Conservation (phyloP, 2,888 invertebrate species). For the Drosophila mercatorum region DNA sequence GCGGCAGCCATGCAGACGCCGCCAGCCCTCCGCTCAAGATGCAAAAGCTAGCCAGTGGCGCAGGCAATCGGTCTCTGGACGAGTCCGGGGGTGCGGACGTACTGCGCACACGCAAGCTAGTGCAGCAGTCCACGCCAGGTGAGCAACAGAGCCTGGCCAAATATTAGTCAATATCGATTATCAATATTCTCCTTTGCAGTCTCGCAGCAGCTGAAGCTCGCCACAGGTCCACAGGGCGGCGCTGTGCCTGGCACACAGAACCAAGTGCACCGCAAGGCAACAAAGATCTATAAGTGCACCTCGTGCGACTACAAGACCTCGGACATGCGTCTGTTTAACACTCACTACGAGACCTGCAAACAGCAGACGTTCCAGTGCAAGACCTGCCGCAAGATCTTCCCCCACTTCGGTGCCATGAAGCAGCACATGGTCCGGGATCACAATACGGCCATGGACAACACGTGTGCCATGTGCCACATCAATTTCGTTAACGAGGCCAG, state of each 20-base stretch:
- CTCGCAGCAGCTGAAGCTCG: slow-evolving; percentile 68
- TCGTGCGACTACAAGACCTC: slow-evolving; percentile 85
- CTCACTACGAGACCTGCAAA: slow-evolving; percentile 84
- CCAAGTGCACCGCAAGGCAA: slow-evolving; percentile 80
- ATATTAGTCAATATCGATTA: background rate
- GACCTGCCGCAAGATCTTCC: slow-evolving; percentile 84
- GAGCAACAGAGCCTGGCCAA: slow-evolving; percentile 7
- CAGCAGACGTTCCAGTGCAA: slow-evolving; percentile 85
- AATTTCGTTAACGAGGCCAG: slow-evolving; percentile 83
- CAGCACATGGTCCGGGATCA: slow-evolving; percentile 84
- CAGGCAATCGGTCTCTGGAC: slow-evolving; percentile 68
- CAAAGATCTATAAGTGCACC: slow-evolving; percentile 85
- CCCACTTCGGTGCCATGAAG: slow-evolving; percentile 83
- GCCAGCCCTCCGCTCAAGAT: slow-evolving; percentile 83
- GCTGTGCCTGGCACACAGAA: slow-evolving; percentile 68
- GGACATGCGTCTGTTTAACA: slow-evolving; percentile 84
- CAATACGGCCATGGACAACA: slow-evolving; percentile 82
- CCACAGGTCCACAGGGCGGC: slow-evolving; percentile 54
- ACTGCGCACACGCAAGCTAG: slow-evolving; percentile 69
- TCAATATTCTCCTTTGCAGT: slow-evolving; percentile 1
- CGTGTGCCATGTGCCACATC: slow-evolving; percentile 83
- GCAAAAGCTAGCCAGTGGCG: slow-evolving; percentile 82
- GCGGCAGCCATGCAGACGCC: slow-evolving; percentile 47
- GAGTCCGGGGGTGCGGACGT: slow-evolving; percentile 59
- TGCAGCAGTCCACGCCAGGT: slow-evolving; percentile 79